Base-by-base conservation (phyloP, 2,797 vertebrate species). In the Ispidina lecontei region DNA sequence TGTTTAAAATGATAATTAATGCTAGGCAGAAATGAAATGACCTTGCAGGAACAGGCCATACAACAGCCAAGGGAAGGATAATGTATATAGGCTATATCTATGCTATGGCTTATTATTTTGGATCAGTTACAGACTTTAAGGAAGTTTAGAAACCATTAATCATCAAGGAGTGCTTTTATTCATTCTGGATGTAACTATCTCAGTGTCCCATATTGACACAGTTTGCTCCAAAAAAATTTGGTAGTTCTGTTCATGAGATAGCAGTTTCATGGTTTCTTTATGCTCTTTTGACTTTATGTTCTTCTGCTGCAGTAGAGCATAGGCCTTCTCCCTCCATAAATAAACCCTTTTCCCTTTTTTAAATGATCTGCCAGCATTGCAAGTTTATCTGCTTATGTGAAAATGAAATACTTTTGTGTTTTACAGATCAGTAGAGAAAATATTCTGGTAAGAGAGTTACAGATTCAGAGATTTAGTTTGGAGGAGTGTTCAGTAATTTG, bases 401-500 rank as follows among this genome's bases (percentile, higher is more conserved):
- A 93, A 96, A 95, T 92, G 69, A 91, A 95, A 89, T 72, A 83
- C 35, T 87, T 95, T 21, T 65, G 72, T 94, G 81, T 62, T 93
- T 93, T 89, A 87, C 78, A 95, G 87, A 39, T 80, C 75, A 41
- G 84, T 33, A 87, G 87, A 90, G 79, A 85, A 90, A 92, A 91
- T 65, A 89, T 69, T 83, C 9, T 51, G 75, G 75, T 22, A 71
- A 89, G 65, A 68, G 47, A 85, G 91, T 37, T 62, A 86, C 54
- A 62, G 75, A 69, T 71, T 87, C 43, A 1, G 18, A 93, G 78
- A 89, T 72, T 89, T 16, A 90, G 82, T 91, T 82, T 72, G 87
- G 82, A 95, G 94, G 74, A 89, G 22, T 75, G 62, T 77, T 51
- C 78, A 69, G 89, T 77, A 83, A 91, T 96, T 90, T 81, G 91